phyloP scores from a whole-genome alignment of 1,140 invertebrate genomes.

The Drosophila tani region DNA sequence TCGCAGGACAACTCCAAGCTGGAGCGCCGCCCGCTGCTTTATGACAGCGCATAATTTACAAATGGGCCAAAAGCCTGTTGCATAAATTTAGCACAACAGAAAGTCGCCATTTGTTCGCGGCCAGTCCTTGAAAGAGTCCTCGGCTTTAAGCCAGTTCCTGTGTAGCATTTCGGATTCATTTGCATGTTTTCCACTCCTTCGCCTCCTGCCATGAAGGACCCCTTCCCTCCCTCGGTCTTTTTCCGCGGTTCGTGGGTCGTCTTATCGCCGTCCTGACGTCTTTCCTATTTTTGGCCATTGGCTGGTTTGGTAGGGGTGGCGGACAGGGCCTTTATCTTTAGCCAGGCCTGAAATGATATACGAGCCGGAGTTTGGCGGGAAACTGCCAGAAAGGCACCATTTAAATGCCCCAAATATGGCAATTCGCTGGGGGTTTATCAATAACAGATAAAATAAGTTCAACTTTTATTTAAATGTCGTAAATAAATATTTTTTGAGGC shows the following conservation, averaged over 20 bases:
- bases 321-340: slow-evolving; percentile 29
- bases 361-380: slow-evolving; percentile 14
- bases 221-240: slow-evolving; percentile 29
- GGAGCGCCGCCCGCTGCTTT: slow-evolving; percentile 59
- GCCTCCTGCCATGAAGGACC: too few relatives aligned
- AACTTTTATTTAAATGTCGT: neutral
- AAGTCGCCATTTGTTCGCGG: slow-evolving; percentile 34
- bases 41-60: slow-evolving; percentile 83
- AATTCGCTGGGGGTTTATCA: slow-evolving; percentile 15
- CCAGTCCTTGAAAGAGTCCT: slow-evolving; percentile 48
- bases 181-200: slow-evolving; percentile 51
- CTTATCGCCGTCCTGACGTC: slow-evolving; percentile 68
- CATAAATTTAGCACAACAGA: slow-evolving; percentile 66
- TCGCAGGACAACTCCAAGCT: slow-evolving; percentile 13
- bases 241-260: slow-evolving; percentile 52
- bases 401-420: slow-evolving; percentile 23
- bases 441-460: slow-evolving; percentile 17
- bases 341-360: slow-evolving; percentile 45
- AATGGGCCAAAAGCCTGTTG: slow-evolving; percentile 82
- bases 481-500: neutral
- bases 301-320: neutral
- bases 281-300: slow-evolving; percentile 23
- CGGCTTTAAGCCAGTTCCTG: slow-evolving; percentile 55
- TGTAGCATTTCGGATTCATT: slow-evolving; percentile 53
- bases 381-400: neutral